Evolutionary conservation across 2,888 invertebrate genomes (phyloP), one percentile per base, ranked within the genome.

Genomic region (Allolobophora icterica): DNA sequence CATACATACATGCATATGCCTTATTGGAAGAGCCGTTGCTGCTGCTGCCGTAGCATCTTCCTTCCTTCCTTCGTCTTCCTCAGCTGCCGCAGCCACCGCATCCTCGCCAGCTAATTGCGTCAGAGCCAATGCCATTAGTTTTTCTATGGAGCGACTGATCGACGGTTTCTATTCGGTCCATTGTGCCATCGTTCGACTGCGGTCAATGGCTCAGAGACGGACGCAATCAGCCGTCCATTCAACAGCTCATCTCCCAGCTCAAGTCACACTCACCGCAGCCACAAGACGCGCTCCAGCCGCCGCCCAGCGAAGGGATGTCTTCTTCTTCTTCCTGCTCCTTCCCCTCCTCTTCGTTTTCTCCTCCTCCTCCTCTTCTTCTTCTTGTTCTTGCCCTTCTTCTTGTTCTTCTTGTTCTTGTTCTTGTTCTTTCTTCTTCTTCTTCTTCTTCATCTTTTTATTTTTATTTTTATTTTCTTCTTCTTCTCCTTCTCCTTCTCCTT

Each of bases 61-160:
- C 71, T n/a, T n/a, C n/a, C 71, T 24, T 24, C 6, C 52, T 1
- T 21, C 24, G 1, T 52, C 52, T 2, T 52, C 52, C 17, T 3
- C n/a, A n/a, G 71, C 71, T 17, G 71, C 71, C 2, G 8, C 30
- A 15, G 6, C 71, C 21, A 6, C 52, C 21, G 52, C 52, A n/a
- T 30, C 30, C 71, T 71, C 30, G 0, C n/a, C 71, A 71, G 71
- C 71, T 71, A 71, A 71, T 71, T 71, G 71, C 71, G n/a, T 71
- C 71, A 71, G 71, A 71, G 71, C 71, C 71, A 71, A 71, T 71
- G 71, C 71, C 71, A 71, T 71, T 71, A 71, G 71, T 71, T 71
- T 71, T n/a, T 71, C 71, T 71, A 71, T 71, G n/a, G 71, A 71
- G 71, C 71, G 71, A 0, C 71, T 71, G 71, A 71, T 71, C 71